Percentiles rank a stretch among this genome's conserved stretches.
Evolutionary conservation across 2,113 vertebrate genomes (phyloP).

Genomic region (Naja naja): DNA sequence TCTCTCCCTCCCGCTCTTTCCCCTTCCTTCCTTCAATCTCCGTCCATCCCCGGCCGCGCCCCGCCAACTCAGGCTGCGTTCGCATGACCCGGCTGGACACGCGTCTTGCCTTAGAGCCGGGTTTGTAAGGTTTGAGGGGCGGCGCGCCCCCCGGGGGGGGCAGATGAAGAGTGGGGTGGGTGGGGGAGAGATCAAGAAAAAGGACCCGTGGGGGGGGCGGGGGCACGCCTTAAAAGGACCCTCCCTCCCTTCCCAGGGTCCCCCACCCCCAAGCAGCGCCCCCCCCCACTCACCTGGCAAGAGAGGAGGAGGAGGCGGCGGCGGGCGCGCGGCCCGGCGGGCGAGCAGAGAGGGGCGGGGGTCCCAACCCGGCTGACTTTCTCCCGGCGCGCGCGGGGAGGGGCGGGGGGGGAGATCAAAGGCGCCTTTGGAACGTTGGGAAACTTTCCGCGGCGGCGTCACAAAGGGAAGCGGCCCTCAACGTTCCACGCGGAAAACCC

Average conservation of each 20-base stretch:
- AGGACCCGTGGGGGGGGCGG: background rate
- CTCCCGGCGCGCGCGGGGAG: background rate
- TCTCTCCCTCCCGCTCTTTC: too few species aligned
- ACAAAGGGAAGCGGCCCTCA: background rate
- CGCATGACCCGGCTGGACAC: background rate
- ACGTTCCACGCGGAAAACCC: background rate
- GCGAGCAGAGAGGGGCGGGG: too few species aligned
- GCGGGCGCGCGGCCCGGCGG: too few species aligned
- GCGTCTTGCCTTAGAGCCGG: background rate
- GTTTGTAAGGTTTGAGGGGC: too few species aligned
- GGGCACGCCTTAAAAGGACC: background rate
- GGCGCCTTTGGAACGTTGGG: background rate
- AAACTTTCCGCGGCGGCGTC: background rate
- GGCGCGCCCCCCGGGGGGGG: too few species aligned
- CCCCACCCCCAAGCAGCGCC: background rate
- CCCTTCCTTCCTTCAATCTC: background rate
- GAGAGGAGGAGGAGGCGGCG: background rate
- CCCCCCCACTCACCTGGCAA: background rate
- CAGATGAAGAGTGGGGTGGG: too few species aligned
- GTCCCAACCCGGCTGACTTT: background rate
- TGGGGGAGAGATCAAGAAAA: background rate
- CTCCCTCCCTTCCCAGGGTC: background rate
- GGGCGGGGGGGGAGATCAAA: background rate
- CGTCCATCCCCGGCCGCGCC: background rate
- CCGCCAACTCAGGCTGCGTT: background rate